Conservation (phyloP, 2,888 invertebrate genomes). For the Acanthosepion pharaonis region DNA sequence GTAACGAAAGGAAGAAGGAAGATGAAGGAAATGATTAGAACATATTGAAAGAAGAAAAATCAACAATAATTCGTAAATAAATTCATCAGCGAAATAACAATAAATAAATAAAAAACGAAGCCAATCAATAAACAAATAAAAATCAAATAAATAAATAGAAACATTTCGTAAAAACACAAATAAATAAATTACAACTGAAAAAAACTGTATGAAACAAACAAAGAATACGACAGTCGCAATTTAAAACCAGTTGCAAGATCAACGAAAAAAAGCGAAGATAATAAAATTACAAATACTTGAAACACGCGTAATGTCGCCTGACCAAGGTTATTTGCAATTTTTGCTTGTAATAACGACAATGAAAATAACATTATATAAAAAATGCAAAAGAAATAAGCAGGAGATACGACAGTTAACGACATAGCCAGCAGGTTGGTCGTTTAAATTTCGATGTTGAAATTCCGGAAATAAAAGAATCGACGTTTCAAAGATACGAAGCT, state of each 20-base stretch:
- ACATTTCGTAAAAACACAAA: background rate
- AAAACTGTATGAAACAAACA: background rate
- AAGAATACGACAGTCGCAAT: background rate
- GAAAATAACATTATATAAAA: background rate
- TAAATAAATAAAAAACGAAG: background rate
- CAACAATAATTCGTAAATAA: background rate
- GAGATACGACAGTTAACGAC: conserved; percentile 13
- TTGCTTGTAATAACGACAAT: background rate
- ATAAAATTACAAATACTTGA: background rate
- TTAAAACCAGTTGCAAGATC: conserved; percentile 20
- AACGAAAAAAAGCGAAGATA: background rate
- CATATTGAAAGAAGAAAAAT: background rate
- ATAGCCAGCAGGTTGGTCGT: background rate
- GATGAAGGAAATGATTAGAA: background rate
- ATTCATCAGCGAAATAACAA: background rate
- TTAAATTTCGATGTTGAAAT: conserved; percentile 20
- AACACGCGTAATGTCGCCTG: background rate
- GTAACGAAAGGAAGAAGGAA: background rate
- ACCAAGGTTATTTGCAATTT: conserved; percentile 22
- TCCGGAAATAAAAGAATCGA: background rate
- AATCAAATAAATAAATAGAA: background rate
- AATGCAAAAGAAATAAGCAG: background rate
- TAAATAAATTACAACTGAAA: background rate
- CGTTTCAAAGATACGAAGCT: background rate
- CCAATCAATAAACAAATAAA: background rate